These are phyloP conservation scores for Pedetes capensis DNA, from an alignment of 2,113 vertebrate species.

Conservation along the genomic window DNA sequence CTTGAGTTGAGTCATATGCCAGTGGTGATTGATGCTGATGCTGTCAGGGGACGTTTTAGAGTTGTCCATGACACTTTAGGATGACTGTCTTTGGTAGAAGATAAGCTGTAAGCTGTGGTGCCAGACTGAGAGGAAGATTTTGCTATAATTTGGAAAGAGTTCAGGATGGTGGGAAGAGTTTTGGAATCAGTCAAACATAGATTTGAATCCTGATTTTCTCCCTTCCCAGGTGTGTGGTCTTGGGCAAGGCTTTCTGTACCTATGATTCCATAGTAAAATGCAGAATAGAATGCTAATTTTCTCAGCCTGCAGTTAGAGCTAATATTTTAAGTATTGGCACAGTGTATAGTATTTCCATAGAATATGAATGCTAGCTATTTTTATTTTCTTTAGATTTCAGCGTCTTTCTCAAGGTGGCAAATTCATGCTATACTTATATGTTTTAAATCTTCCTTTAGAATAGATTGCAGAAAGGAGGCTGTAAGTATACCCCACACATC, in stretches of 20 bases:
- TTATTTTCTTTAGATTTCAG: conserved; percentile 28
- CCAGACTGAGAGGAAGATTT: neutral
- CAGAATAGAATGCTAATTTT: neutral
- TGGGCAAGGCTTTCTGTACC: neutral
- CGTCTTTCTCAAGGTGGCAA: conserved; percentile 46
- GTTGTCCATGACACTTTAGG: neutral
- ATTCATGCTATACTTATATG: conserved; percentile 28
- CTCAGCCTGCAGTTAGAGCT: neutral
- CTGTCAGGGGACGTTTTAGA: neutral
- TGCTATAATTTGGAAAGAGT: neutral
- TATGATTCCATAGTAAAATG: neutral
- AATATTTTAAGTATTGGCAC: conserved; percentile 12
- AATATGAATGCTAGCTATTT: neutral
- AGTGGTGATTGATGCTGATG: neutral
- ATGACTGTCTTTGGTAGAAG: neutral
- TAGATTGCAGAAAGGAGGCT: conserved; percentile 1
- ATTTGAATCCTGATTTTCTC: neutral
- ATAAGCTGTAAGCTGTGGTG: neutral
- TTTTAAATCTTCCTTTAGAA: conserved; percentile 34
- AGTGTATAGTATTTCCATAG: neutral
- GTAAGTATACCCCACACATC: neutral
- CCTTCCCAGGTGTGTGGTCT: neutral
- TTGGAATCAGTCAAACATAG: neutral
- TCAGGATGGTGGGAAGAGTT: neutral
- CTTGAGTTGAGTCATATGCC: neutral